These are phyloP conservation scores for Meteorus cinctellus DNA, from an alignment of 2,888 invertebrate genomes.

Conservation along the genomic window DNA sequence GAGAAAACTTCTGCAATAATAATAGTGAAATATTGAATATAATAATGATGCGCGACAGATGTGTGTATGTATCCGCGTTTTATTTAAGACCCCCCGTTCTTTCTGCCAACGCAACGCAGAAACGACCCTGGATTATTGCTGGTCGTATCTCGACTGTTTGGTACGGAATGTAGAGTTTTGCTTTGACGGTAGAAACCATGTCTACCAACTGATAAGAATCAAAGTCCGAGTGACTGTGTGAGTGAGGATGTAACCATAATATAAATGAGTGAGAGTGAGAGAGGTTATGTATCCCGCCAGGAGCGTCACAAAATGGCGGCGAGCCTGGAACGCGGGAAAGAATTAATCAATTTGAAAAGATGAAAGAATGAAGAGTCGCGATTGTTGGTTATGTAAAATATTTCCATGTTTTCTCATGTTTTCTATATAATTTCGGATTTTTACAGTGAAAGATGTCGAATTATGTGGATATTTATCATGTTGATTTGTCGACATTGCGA, in stretches of 20 bases:
- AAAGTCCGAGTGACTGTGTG: constrained; percentile 26
- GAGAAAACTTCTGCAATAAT: not conserved
- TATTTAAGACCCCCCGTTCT: not conserved
- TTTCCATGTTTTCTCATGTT: too few relatives aligned
- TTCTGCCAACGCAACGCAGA: constrained; percentile 54
- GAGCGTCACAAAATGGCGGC: not conserved
- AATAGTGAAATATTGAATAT: not conserved
- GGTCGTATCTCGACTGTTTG: constrained; percentile 60
- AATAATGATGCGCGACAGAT: not conserved
- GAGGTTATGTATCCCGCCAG: not conserved
- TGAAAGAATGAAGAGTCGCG: not conserved
- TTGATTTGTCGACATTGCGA: not conserved
- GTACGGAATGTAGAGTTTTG: constrained; percentile 56
- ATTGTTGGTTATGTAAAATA: not conserved
- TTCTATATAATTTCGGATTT: too few relatives aligned
- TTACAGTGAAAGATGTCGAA: too few relatives aligned
- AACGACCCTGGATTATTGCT: constrained; percentile 56
- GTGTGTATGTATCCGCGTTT: constrained; percentile 9
- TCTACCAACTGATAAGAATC: constrained; percentile 34
- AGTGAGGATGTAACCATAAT: not conserved
- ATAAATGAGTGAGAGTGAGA: not conserved
- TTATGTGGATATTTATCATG: too few relatives aligned
- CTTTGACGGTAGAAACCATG: constrained; percentile 21
- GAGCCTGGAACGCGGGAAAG: not conserved
- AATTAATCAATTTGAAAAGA: not conserved